A percentile compares a stretch with the other conserved stretches of the same genome.
Conservation (phyloP, 2,797 vertebrate species). For the Uromys caudimaculatus region DNA sequence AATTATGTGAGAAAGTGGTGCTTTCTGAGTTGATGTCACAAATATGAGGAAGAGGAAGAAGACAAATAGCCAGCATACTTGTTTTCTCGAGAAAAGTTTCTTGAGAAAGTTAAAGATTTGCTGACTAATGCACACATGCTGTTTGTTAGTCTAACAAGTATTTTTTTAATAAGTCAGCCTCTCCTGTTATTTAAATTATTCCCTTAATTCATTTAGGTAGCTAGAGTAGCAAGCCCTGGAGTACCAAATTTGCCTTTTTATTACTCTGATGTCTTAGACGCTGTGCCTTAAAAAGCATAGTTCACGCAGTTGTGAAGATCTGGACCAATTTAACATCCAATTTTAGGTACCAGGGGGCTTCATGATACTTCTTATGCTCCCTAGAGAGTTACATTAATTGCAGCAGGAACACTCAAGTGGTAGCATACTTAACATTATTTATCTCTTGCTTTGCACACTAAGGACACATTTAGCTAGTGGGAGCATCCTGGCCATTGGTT, state of each 20-base stretch:
- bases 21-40: neutral
- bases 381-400: conserved; percentile 60
- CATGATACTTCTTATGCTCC: conserved; percentile 13
- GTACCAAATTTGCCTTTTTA: conserved; percentile 48
- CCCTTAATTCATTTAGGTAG: conserved; percentile 39
- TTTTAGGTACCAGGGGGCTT: conserved; percentile 47
- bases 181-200: conserved; percentile 54
- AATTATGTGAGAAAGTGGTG: neutral
- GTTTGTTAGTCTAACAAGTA: conserved; percentile 66
- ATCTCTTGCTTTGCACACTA: conserved; percentile 51
- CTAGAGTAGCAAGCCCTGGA: conserved; percentile 21
- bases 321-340: conserved; percentile 44
- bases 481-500: conserved; percentile 48
- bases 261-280: conserved; percentile 22
- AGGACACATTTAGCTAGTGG: conserved; percentile 64
- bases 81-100: neutral
- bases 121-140: neutral
- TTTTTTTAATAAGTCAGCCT: conserved; percentile 59
- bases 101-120: neutral
- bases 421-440: conserved; percentile 72
- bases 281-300: conserved; percentile 37
- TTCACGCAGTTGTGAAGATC: conserved; percentile 48
- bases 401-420: neutral
- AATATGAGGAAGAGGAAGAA: neutral
- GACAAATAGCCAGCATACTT: neutral